Evolutionary conservation across 2,113 vertebrate genomes (phyloP).

Genomic region (Boulengeromyrus knoepffleri): DNA sequence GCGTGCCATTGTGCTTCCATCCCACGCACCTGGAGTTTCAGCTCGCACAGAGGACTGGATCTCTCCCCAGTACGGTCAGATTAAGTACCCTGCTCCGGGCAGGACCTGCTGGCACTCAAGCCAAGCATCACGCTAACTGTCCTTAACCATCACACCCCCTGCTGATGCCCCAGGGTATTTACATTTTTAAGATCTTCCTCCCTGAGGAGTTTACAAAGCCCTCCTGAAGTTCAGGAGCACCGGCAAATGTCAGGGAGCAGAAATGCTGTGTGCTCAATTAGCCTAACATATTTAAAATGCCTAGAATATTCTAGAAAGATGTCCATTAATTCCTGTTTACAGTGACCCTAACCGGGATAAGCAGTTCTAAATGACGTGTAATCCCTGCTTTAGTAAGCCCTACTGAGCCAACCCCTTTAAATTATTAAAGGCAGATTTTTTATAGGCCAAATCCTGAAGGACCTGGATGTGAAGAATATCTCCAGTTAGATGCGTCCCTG

Average conservation of each 20-base stretch:
- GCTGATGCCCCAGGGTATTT: not conserved
- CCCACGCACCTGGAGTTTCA: not conserved
- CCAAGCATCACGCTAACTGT: not conserved
- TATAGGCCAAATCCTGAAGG: slow-evolving; percentile 44
- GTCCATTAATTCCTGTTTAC: not conserved
- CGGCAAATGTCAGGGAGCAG: not conserved
- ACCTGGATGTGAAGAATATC: slow-evolving; percentile 43
- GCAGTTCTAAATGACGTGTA: not conserved
- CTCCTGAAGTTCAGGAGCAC: not conserved
- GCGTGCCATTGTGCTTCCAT: not conserved
- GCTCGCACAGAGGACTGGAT: not conserved
- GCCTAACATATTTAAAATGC: not conserved
- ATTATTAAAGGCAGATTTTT: not conserved
- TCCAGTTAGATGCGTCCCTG: slow-evolving; percentile 36
- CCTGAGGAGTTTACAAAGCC: not conserved
- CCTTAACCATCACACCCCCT: not conserved
- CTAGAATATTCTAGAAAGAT: not conserved
- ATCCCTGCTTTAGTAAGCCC: not conserved
- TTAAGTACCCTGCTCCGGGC: not conserved
- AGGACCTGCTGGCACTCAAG: not conserved
- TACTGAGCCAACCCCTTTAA: not conserved
- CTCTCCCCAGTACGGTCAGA: not conserved
- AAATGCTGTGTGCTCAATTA: not conserved
- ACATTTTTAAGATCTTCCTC: not conserved
- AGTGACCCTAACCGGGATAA: not conserved